These are phyloP conservation scores for Loxodonta africana DNA, from an alignment of 2,113 vertebrate genomes.

Conservation along the genomic window DNA sequence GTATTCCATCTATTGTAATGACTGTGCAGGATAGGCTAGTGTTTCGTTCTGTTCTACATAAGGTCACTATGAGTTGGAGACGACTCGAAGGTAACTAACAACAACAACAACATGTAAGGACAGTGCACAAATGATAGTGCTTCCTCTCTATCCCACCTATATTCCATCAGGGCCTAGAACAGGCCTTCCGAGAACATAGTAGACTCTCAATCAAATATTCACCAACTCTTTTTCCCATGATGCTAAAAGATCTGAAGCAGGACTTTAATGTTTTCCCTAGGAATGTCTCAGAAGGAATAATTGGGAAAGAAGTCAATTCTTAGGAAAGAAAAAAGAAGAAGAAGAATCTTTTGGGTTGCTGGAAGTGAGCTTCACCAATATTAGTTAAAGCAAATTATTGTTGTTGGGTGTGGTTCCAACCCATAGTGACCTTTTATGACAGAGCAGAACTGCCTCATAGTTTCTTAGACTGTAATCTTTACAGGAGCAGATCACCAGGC, in stretches of 20 bases:
- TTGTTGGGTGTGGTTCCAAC: too few relatives aligned
- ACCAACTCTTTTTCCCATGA: neutral
- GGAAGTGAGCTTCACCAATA: neutral
- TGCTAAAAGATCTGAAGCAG: neutral
- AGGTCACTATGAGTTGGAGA: neutral
- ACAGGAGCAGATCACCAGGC: too few relatives aligned
- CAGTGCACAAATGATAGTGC: fast-evolving
- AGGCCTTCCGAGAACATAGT: fast-evolving
- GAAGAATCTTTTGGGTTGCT: neutral
- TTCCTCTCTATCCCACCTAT: neutral
- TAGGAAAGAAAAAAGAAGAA: neutral
- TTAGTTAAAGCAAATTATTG: neutral
- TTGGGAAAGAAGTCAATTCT: neutral
- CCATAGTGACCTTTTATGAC: too few relatives aligned
- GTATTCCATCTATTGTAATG: neutral
- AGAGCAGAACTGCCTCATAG: too few relatives aligned
- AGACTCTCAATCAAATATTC: neutral
- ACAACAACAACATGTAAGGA: neutral
- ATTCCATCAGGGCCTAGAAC: too few relatives aligned
- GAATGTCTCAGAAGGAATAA: neutral
- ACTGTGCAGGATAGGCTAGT: neutral
- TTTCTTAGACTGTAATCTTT: too few relatives aligned
- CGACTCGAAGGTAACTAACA: neutral
- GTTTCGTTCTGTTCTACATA: neutral
- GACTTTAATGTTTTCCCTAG: constrained; percentile 15